phyloP scores from a whole-genome alignment of 1,140 invertebrate genomes.

The Cydia pomonella region DNA sequence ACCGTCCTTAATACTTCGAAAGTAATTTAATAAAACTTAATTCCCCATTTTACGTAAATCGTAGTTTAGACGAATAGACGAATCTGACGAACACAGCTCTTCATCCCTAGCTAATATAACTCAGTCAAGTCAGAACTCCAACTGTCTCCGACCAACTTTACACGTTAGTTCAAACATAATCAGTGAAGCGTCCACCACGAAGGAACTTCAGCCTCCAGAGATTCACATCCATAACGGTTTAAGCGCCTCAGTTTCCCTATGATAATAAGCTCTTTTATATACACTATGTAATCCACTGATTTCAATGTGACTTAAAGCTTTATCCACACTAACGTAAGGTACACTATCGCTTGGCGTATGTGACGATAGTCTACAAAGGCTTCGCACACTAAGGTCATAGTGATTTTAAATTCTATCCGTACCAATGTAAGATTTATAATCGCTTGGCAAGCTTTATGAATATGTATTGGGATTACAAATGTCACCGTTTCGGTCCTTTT shows the following conservation, averaged over 20 bases:
- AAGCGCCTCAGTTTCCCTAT: not conserved
- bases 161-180: not conserved
- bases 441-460: constrained; percentile 1
- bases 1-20: no score
- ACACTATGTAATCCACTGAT: not conserved
- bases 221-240: not conserved
- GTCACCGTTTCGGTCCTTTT: not conserved
- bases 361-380: not conserved
- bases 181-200: not conserved
- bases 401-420: not conserved
- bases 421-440: not conserved
- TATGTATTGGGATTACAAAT: constrained; percentile 6
- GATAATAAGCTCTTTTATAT: not conserved
- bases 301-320: not conserved
- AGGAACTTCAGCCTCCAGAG: not conserved
- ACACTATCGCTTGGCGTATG: not conserved
- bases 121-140: no score
- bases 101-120: no score
- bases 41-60: no score
- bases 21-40: no score
- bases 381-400: not conserved
- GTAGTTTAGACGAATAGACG: no score
- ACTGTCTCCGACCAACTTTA: not conserved
- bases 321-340: not conserved
- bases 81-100: no score